Percentiles rank a stretch among this genome's conserved stretches.
Conservation (phyloP, 2,888 invertebrate species). For the Rhogogaster chlorosoma region DNA sequence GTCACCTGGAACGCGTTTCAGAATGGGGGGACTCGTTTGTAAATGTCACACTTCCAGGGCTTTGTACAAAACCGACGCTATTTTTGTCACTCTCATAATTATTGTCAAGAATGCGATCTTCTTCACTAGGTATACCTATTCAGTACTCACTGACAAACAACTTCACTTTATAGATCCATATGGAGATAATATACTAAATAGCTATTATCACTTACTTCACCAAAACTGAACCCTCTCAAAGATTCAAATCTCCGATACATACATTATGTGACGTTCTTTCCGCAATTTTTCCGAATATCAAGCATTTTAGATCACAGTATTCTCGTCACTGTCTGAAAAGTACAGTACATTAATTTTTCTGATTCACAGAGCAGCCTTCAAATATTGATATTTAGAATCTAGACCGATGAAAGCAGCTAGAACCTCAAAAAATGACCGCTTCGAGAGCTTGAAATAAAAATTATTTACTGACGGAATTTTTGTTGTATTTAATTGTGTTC, state of each 20-base stretch:
- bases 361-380: not conserved
- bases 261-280: too few relatives aligned
- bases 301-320: too few relatives aligned
- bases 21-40: slow-evolving; percentile 36
- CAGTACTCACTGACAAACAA: not conserved
- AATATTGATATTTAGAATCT: too few relatives aligned
- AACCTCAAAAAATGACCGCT: not conserved
- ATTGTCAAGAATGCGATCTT: slow-evolving; percentile 31
- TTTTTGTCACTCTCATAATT: slow-evolving; percentile 36
- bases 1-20: slow-evolving; percentile 47
- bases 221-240: not conserved
- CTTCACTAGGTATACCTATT: not conserved
- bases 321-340: not conserved
- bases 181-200: not conserved
- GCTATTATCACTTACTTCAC: not conserved
- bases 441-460: not conserved
- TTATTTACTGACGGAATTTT: not conserved
- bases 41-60: slow-evolving; percentile 12
- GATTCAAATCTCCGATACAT: not conserved
- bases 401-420: too few relatives aligned
- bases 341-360: not conserved
- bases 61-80: slow-evolving; percentile 25
- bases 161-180: not conserved
- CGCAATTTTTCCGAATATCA: too few relatives aligned
- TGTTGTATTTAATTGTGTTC: not conserved